Evolutionary conservation across 1,140 invertebrate genomes (phyloP).

Genomic region (Camponotus vicinus): DNA sequence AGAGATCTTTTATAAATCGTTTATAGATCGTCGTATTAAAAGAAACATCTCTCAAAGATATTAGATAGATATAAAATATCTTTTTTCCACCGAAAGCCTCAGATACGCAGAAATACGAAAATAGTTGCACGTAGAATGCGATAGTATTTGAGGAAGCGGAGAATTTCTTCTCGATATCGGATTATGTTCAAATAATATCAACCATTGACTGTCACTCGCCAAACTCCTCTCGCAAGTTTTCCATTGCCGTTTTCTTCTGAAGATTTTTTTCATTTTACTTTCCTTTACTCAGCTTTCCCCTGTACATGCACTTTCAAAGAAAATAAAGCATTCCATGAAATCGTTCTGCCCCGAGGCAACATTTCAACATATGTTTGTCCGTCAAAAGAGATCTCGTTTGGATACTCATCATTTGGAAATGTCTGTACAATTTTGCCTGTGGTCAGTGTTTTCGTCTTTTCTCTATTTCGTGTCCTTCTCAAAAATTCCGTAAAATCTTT

Average conservation of each 20-base stretch:
- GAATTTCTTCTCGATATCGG: conserved; percentile 20
- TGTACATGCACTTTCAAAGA: not conserved
- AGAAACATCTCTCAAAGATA: not conserved
- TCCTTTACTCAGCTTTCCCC: not conserved
- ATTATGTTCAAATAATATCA: conserved; percentile 42
- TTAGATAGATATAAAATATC: not conserved
- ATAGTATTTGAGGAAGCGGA: not conserved
- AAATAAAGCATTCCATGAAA: conserved; percentile 42
- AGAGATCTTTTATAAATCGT: too few relatives aligned
- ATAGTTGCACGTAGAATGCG: not conserved
- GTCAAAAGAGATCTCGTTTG: conserved; percentile 55
- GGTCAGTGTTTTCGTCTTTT: not conserved
- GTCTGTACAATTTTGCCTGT: conserved; percentile 1
- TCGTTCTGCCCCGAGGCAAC: conserved; percentile 30
- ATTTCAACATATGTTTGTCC: not conserved
- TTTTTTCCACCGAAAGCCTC: not conserved
- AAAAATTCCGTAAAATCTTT: conserved; percentile 26
- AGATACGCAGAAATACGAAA: not conserved
- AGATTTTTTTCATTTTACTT: conserved; percentile 10
- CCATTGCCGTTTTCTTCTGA: not conserved
- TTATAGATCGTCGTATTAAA: too few relatives aligned
- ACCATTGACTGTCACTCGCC: conserved; percentile 18
- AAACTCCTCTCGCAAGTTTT: conserved; percentile 4
- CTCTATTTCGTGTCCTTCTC: conserved; percentile 1
- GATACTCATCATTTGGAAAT: conserved; percentile 32